Evolutionary conservation across 2,113 vertebrate species (phyloP), one percentile per base, ranked within the genome.

Genomic region (Gambusia holbrooki): DNA sequence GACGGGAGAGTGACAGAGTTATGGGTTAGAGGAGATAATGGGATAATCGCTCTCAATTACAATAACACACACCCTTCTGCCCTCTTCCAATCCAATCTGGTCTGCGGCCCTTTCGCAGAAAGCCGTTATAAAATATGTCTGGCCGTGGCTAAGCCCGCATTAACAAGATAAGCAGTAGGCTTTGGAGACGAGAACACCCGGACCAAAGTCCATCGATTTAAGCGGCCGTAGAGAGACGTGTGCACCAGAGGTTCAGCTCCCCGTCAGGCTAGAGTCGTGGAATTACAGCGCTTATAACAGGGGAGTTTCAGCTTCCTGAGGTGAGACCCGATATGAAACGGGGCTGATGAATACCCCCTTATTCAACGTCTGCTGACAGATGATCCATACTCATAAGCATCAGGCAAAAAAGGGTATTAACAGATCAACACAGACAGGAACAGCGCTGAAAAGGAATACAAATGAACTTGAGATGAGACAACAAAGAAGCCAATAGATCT

Each of bases 1-100:
- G 1, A 68, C 2, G 37, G 64, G 37, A 80, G 80, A 89, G 70
- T 3, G 81, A 83, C 71, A 84, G 66, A 79, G 81, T 88, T 76
- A 69, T 76, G 83, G 79, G 87, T 88, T 86, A 71, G 77, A 83
- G 70, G 79, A 92, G 91, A 93, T 93, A 93, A 90, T 92, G 68
- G 86, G 84, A 92, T 90, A 88, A 93, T 93, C 88, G 85, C 88
- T 92, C 91, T 93, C 90, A 85, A 90, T 92, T 92, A 92, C 90
- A 92, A 91, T 84, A 90, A 92, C 89, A 92, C 82, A 82, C 78
- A 82, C 82, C 62, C 62, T 40, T 42, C 30, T 62, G 78, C 84
- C 85, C 81, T 84, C 80, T 83, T 74, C 80, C 76, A 86, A 87
- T 90, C 76, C 79, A 84, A 88, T 92, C 87, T 86, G 86, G 79